phyloP scores from a whole-genome alignment of 2,113 vertebrate species.

The Urocolius indicus region DNA sequence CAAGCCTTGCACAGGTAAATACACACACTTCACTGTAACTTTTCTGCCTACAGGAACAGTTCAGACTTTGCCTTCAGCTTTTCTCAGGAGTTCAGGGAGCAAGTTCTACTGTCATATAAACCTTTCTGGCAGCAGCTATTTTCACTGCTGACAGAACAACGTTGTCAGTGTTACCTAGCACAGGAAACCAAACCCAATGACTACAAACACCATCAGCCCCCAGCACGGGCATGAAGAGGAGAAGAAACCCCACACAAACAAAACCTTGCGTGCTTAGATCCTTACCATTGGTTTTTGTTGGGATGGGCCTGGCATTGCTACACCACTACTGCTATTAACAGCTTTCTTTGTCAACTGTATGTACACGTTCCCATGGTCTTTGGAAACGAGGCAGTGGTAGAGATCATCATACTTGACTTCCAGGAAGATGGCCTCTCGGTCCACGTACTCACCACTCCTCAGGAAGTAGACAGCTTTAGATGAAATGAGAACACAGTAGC shows the following conservation, averaged over 20 bases:
- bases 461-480: constrained; percentile 96
- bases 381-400: constrained; percentile 97
- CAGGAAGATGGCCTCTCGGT: constrained; percentile 94
- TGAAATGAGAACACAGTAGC: constrained; percentile 94
- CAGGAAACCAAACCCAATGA: neutral
- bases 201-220: neutral
- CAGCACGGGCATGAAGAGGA: neutral
- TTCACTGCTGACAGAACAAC: neutral
- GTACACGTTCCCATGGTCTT: constrained; percentile 94
- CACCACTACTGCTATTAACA: constrained; percentile 86
- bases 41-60: neutral
- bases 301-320: constrained; percentile 93
- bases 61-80: neutral
- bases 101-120: neutral
- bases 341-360: constrained; percentile 97
- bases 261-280: neutral
- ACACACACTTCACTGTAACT: neutral
- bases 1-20: neutral
- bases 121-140: neutral
- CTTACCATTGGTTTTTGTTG: constrained; percentile 98
- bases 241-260: neutral
- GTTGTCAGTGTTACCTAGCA: neutral
- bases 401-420: constrained; percentile 97
- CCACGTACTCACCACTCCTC: constrained; percentile 84
- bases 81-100: neutral